These are phyloP conservation scores for Mythimna vitellina DNA, from an alignment of 2,888 invertebrate genomes.

Conservation along the genomic window DNA sequence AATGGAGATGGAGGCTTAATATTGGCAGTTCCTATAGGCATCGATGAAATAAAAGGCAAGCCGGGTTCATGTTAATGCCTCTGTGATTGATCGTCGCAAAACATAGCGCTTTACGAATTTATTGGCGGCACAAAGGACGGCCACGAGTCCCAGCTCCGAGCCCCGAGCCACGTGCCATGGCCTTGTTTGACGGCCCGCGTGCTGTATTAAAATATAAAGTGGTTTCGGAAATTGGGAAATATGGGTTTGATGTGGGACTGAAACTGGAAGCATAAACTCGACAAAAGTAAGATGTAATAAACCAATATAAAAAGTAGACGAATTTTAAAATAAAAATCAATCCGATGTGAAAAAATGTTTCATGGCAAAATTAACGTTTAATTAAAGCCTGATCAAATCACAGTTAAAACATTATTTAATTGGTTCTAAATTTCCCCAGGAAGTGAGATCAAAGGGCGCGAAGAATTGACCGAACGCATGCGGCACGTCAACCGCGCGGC, in stretches of 20 bases:
- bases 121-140: slow-evolving; percentile 44
- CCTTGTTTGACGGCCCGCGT: slow-evolving; percentile 25
- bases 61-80: slow-evolving; percentile 51
- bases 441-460: slow-evolving; percentile 53
- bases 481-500: slow-evolving; percentile 20
- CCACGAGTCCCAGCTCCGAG: background rate
- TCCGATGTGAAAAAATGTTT: background rate
- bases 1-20: slow-evolving; percentile 14
- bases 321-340: background rate
- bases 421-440: slow-evolving; percentile 31
- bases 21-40: slow-evolving; percentile 39
- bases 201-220: slow-evolving; percentile 45
- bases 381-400: slow-evolving; percentile 28
- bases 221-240: slow-evolving; percentile 25
- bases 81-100: slow-evolving; percentile 60
- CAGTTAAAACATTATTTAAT: slow-evolving; percentile 29
- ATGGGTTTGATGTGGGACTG: background rate
- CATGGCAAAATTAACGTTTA: slow-evolving; percentile 2
- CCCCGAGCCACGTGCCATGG: slow-evolving; percentile 17
- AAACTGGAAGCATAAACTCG: slow-evolving; percentile 4
- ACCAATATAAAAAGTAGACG: background rate
- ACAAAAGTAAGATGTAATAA: background rate
- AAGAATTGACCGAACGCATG: slow-evolving; percentile 9
- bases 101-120: slow-evolving; percentile 56
- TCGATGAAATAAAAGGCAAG: slow-evolving; percentile 57